Conservation (phyloP, 2,113 vertebrate genomes). For the Cervus canadensis region DNA sequence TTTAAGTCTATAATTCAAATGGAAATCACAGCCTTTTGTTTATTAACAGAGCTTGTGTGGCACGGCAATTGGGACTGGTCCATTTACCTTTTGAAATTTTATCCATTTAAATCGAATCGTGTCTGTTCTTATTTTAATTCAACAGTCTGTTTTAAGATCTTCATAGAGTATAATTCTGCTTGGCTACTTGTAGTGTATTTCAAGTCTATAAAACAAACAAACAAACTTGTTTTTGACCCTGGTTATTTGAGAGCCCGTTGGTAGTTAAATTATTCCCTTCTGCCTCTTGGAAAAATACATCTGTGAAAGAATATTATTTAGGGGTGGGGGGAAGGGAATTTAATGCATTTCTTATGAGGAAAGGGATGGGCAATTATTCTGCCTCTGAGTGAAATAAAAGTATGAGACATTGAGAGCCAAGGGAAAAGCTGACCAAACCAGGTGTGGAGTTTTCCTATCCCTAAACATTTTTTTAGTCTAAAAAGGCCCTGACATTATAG, state of each 20-base stretch:
- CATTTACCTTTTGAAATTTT: conserved; percentile 60
- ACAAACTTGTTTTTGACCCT: conserved; percentile 40
- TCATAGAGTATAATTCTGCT: conserved; percentile 13
- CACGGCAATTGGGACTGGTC: conserved; percentile 12
- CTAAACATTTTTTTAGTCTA: background rate
- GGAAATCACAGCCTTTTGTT: conserved; percentile 57
- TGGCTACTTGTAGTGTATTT: conserved; percentile 45
- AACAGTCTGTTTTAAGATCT: conserved; percentile 43
- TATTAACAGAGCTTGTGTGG: conserved; percentile 52
- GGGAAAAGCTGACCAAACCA: background rate
- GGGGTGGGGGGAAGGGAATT: background rate
- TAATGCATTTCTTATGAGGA: conserved; percentile 11
- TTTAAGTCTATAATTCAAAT: conserved; percentile 66
- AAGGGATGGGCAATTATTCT: background rate
- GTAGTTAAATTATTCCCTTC: conserved; percentile 27
- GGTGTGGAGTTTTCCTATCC: background rate
- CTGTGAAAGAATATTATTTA: background rate
- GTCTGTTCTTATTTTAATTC: conserved; percentile 56
- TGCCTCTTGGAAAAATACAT: background rate
- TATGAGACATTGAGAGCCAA: background rate
- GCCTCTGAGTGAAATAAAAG: background rate
- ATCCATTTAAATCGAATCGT: conserved; percentile 46
- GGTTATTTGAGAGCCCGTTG: conserved; percentile 14
- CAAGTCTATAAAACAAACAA: conserved; percentile 9
- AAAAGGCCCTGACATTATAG: background rate